Base-by-base conservation (phyloP, 1,140 invertebrate species). In the Pygmarrhopalites habei region DNA sequence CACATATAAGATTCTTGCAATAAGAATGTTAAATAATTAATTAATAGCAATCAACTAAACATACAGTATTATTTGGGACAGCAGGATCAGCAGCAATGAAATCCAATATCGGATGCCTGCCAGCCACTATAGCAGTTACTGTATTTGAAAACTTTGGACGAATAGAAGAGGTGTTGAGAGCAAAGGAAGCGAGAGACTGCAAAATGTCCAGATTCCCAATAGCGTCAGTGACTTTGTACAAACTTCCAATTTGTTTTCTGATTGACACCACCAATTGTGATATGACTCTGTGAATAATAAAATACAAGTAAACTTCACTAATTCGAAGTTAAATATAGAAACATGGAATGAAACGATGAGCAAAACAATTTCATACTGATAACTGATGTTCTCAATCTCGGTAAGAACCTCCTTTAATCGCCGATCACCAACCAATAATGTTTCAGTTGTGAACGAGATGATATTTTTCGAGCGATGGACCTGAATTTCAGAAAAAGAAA, bases 141-240 rank as follows among this genome's bases (percentile, higher is more conserved):
- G 80, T 73, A 12, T 80, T 7, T 4, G 59, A 83, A 74, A 95
- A 93, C 53, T 78, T 81, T 23, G 92, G 91, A 68, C 83, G 75
- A 14, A 86, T 82, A 77, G 80, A 81, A 23, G 75, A 79, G 67
- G 76, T 78, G 29, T 71, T 77, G 68, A 74, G 83, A 83, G 49
- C 85, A 82, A 74, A 85, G 79, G 51, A 19, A 29, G 90, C 85
- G 61, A 94, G 80, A 1, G 85, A 85, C 14, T 86, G 73, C 2
- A 93, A 72, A 57, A 94, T 77, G 72, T 95, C 92, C 30, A 94
- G 70, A 69, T 86, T 84, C 17, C 88, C 83, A 47, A 94, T 81
- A 59, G 85, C 80, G 69, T 91, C 89, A 62, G 86, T 87, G 21
- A 95, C 74, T 71, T 85, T 83, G 75, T 92, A 92, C 7, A 95